Evolutionary conservation across 2,888 invertebrate species (phyloP).

Genomic region (Pterobdella sp.): DNA sequence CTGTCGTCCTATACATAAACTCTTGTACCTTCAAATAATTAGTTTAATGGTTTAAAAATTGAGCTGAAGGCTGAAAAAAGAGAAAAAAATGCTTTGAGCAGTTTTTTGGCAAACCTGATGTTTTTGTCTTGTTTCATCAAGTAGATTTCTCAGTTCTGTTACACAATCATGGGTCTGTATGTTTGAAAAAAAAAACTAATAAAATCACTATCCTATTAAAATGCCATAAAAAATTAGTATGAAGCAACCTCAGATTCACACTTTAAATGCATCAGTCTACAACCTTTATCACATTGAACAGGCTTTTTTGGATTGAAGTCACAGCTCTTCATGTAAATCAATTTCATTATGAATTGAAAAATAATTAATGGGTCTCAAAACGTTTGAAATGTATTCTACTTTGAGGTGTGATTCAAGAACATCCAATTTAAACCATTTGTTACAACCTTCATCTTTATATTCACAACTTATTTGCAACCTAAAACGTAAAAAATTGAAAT

Average conservation of each 20-base stretch:
- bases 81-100: too few species aligned
- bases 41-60: background rate
- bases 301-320: slow-evolving; percentile 88
- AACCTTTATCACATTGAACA: slow-evolving; percentile 83
- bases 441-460: background rate
- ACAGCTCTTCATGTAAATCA: too few species aligned
- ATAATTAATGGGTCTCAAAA: too few species aligned
- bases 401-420: background rate
- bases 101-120: background rate
- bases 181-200: background rate
- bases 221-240: background rate
- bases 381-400: background rate
- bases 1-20: too few species aligned
- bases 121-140: background rate
- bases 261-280: slow-evolving; percentile 86
- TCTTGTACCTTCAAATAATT: too few species aligned
- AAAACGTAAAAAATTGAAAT: background rate
- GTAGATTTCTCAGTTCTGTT: slow-evolving; percentile 56
- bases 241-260: slow-evolving; percentile 68
- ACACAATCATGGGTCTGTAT: slow-evolving; percentile 79
- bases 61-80: background rate
- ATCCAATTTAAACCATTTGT: slow-evolving; percentile 1
- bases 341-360: too few species aligned
- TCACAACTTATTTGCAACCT: background rate
- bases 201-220: background rate